Conservation (phyloP, 2,888 invertebrate genomes). For the Pristionchus arcanus region DNA sequence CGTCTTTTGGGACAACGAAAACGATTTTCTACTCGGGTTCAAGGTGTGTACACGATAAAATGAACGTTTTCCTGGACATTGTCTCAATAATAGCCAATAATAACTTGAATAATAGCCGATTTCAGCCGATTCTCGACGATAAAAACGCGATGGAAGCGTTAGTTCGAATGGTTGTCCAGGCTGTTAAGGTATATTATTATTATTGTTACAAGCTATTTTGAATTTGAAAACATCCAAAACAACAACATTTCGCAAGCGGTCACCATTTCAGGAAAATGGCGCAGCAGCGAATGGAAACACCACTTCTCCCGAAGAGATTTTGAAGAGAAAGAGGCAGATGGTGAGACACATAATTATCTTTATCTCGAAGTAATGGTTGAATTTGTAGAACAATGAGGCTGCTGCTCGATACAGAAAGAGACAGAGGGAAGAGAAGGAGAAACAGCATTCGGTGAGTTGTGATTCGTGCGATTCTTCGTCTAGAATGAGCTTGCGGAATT, state of each 20-base stretch:
- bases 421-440: slow-evolving; percentile 55
- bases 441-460: slow-evolving; percentile 18
- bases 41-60: not conserved
- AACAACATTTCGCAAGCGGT: not conserved
- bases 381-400: slow-evolving; percentile 54
- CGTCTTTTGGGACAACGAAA: not conserved
- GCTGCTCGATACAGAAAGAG: slow-evolving; percentile 55
- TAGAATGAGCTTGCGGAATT: no score
- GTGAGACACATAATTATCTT: not conserved
- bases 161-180: slow-evolving; percentile 43
- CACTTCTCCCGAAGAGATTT: slow-evolving; percentile 42
- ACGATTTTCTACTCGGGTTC: not conserved
- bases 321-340: slow-evolving; percentile 54
- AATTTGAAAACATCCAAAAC: not conserved
- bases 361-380: not conserved
- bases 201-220: not conserved
- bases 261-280: not conserved
- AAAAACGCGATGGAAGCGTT: slow-evolving; percentile 46
- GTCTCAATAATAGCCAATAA: no score
- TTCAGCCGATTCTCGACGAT: slow-evolving; percentile 47
- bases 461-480: no score
- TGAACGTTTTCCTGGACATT: not conserved
- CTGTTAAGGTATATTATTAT: slow-evolving; percentile 40
- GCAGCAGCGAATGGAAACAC: not conserved
- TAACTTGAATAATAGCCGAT: no score